Conservation (phyloP, 1,140 invertebrate species). For the Brachionus manjavacas region DNA sequence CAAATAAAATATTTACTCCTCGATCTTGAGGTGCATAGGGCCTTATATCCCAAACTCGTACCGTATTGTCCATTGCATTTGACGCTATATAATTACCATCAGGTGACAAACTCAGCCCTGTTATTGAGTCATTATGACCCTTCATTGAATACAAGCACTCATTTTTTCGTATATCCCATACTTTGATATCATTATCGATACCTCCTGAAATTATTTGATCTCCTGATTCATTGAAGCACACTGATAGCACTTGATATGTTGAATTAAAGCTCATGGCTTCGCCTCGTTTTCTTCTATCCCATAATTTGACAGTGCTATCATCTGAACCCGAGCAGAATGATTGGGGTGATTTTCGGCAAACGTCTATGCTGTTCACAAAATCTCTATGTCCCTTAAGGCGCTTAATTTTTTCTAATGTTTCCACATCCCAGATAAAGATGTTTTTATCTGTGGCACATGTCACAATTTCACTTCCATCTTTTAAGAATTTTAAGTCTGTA, state of each 20-base stretch:
- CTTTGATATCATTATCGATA: slow-evolving; percentile 95
- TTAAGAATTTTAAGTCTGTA: slow-evolving; percentile 70
- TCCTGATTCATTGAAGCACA: slow-evolving; percentile 89
- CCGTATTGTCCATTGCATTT: slow-evolving; percentile 93
- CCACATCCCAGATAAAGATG: slow-evolving; percentile 87
- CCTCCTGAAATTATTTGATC: slow-evolving; percentile 84
- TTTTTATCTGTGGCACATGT: slow-evolving; percentile 73
- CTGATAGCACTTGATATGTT: slow-evolving; percentile 76
- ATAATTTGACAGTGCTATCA: slow-evolving; percentile 82
- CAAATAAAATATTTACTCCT: slow-evolving; percentile 83
- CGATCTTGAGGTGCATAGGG: slow-evolving; percentile 76
- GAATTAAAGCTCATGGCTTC: slow-evolving; percentile 74
- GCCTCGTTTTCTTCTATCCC: slow-evolving; percentile 77
- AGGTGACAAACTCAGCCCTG: slow-evolving; percentile 80
- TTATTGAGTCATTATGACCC: slow-evolving; percentile 88
- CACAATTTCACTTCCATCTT: slow-evolving; percentile 66
- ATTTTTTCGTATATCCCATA: slow-evolving; percentile 91
- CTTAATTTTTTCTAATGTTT: slow-evolving; percentile 76
- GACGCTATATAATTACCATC: slow-evolving; percentile 89
- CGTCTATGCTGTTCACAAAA: slow-evolving; percentile 68
- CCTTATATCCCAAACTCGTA: slow-evolving; percentile 68
- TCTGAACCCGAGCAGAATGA: slow-evolving; percentile 87
- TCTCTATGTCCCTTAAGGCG: slow-evolving; percentile 83
- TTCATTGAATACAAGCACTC: slow-evolving; percentile 76
- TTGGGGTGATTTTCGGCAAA: slow-evolving; percentile 77